Base-by-base conservation (phyloP, 2,797 vertebrate genomes). In the Taeniopygia guttata region DNA sequence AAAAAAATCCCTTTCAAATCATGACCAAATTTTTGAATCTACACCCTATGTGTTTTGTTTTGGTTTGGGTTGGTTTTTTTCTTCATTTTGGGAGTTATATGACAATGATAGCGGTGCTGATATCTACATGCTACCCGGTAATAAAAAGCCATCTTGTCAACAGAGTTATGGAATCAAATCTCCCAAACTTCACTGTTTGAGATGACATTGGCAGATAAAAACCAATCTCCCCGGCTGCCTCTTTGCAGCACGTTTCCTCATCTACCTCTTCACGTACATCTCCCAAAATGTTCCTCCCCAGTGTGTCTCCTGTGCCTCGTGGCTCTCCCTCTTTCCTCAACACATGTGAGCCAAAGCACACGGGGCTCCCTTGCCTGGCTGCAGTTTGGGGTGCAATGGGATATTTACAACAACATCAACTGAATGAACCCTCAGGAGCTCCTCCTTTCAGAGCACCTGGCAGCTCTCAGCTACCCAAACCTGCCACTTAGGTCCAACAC, bases 261-360 rank as follows among this genome's bases (percentile, higher is more conserved):
- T 7, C 11, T 2, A 23, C 16, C 12, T 29, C 76, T 48, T 19
- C 43, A 29, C 19, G 19, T 7, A 30, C 8, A 49, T 19, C 30
- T 59, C 30, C 45, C 54, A 25, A 13, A 42, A 6, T 34, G 45
- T 7, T 34, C 7, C 34, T 29, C 19, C 29, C 13, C 43, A 29
- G 25, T 1, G 36, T 23, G 19, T 23, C 52, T 58, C 19, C 73
- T n/a, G 26, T 48, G 32, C 26, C 34, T 52, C 0, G 0, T 22
- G 36, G 30, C 22, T 74, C 32, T 21, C 4, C 13, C 4, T 68
- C 11, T 49, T 60, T 72, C 34, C 45, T 13, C 72, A 68, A 46
- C 6, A n/a, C 7, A 2, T 0, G 4, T n/a, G 27, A 77, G 9
- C 4, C 40, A 22, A 21, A 74, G 27, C 27, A 67, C 7, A 3